These are phyloP conservation scores for Nezara viridula DNA, from an alignment of 2,888 invertebrate genomes.

Conservation along the genomic window DNA sequence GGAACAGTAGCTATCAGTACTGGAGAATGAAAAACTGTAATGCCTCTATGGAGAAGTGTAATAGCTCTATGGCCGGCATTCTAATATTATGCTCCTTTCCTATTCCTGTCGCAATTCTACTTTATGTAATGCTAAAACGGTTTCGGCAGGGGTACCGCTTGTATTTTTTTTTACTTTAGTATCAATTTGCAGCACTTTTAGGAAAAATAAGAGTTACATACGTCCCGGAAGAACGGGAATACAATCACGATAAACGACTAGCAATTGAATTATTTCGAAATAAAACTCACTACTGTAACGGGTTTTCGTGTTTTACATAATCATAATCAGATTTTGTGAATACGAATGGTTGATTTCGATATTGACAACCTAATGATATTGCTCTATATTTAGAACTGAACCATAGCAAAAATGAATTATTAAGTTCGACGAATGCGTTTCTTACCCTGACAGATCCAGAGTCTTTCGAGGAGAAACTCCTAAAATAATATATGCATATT, in stretches of 20 bases:
- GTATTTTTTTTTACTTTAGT: neutral
- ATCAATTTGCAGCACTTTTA: neutral
- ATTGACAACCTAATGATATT: too few relatives aligned
- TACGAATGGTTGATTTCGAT: too few relatives aligned
- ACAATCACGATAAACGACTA: neutral
- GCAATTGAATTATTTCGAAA: neutral
- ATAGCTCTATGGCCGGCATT: neutral
- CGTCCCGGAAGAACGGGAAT: neutral
- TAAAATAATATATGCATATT: too few relatives aligned
- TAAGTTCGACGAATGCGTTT: too few relatives aligned
- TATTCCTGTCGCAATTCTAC: neutral
- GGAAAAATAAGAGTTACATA: neutral
- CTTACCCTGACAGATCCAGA: too few relatives aligned
- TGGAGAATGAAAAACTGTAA: slow-evolving; percentile 26
- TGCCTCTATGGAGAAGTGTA: slow-evolving; percentile 20
- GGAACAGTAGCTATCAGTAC: slow-evolving; percentile 30
- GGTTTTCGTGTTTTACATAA: too few relatives aligned
- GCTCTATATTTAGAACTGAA: too few relatives aligned
- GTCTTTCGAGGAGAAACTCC: too few relatives aligned
- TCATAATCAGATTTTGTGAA: too few relatives aligned
- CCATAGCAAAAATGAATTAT: too few relatives aligned
- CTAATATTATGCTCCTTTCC: neutral
- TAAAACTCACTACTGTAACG: neutral
- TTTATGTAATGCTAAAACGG: slow-evolving; percentile 11
- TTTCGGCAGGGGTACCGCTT: neutral